Percentiles rank a stretch among this genome's conserved stretches.
Evolutionary conservation across 2,113 vertebrate genomes (phyloP).

Genomic region (Paraplagusia blochii): DNA sequence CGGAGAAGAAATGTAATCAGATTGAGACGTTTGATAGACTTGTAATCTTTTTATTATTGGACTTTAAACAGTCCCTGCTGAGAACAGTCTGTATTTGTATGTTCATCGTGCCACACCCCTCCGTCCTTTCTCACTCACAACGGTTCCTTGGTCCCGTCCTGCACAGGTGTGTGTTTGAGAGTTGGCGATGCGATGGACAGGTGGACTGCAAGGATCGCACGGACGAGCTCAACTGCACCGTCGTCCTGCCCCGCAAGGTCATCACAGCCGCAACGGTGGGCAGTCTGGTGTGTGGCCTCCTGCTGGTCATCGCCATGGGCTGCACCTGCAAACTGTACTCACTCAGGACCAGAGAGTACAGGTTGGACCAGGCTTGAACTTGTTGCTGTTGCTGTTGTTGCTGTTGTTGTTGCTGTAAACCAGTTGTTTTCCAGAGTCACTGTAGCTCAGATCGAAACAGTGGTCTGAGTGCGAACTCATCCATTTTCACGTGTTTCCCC

Average conservation of each 20-base stretch:
- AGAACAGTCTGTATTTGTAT: too few species aligned
- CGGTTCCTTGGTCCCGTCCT: conserved; percentile 3
- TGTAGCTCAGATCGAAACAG: too few species aligned
- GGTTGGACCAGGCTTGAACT: conserved; percentile 46
- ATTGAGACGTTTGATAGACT: too few species aligned
- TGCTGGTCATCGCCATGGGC: conserved; percentile 88
- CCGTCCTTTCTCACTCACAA: not conserved
- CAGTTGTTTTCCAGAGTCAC: too few species aligned
- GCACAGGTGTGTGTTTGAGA: conserved; percentile 87
- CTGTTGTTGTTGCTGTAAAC: too few species aligned
- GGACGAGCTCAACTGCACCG: conserved; percentile 84
- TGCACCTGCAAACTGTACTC: conserved; percentile 91
- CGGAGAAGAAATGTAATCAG: too few species aligned
- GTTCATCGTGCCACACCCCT: too few species aligned
- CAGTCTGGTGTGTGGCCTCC: conserved; percentile 86
- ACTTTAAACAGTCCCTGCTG: too few species aligned
- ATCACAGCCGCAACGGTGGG: conserved; percentile 87
- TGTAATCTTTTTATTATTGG: too few species aligned
- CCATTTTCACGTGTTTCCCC: not conserved
- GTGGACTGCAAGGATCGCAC: conserved; percentile 86
- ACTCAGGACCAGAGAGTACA: conserved; percentile 82
- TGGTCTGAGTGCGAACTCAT: not conserved
- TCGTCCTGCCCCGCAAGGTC: conserved; percentile 85
- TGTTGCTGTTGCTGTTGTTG: not conserved
- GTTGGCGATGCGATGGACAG: conserved; percentile 90